A percentile compares a stretch with the other conserved stretches of the same genome.
Conservation (phyloP, 2,888 invertebrate genomes). For the Andrena praecox region DNA sequence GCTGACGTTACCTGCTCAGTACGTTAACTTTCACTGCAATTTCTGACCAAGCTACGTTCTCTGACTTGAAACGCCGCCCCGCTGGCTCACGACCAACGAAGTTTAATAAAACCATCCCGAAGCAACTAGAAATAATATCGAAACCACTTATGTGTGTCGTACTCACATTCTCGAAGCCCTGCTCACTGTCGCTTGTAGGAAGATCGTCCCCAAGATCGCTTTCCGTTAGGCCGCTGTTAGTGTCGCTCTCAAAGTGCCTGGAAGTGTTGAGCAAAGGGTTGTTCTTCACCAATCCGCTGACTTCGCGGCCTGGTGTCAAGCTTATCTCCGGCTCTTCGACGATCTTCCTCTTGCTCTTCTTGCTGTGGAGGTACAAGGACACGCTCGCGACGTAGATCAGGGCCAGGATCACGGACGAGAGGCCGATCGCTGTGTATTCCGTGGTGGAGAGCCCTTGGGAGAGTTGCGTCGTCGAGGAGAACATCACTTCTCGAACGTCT, state of each 20-base stretch:
- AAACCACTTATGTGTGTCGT: background rate
- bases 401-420: conserved; percentile 93
- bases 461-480: conserved; percentile 87
- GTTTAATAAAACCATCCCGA: background rate
- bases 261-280: conserved; percentile 90
- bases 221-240: conserved; percentile 78
- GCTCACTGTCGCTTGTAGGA: conserved; percentile 77
- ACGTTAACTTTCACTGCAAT: background rate
- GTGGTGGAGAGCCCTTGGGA: conserved; percentile 89
- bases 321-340: conserved; percentile 79
- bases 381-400: conserved; percentile 95
- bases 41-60: background rate
- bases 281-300: conserved; percentile 91
- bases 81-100: too few species aligned
- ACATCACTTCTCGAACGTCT: conserved; percentile 93
- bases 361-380: conserved; percentile 92
- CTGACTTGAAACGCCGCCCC: too few species aligned
- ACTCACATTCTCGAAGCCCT: conserved; percentile 79
- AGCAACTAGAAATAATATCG: too few species aligned
- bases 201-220: conserved; percentile 80
- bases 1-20: conserved; percentile 89
- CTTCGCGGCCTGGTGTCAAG: conserved; percentile 85
- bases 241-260: conserved; percentile 87
- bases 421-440: conserved; percentile 94
- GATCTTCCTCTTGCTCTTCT: conserved; percentile 87